A percentile compares a stretch with the other conserved stretches of the same genome.
Conservation (phyloP, 2,888 invertebrate genomes). For the Drosophila pegasa region DNA sequence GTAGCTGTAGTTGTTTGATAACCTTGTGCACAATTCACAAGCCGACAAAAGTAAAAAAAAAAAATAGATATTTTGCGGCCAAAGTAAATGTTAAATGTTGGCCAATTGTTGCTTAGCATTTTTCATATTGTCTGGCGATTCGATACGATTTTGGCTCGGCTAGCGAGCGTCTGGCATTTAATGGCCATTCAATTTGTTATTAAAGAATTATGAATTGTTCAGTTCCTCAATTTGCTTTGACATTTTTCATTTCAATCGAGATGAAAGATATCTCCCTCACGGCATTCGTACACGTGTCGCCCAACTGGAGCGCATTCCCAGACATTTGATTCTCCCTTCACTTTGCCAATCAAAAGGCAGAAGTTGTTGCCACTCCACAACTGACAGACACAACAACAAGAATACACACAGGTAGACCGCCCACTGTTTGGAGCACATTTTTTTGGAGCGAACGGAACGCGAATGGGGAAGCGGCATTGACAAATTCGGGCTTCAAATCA, state of each 20-base stretch:
- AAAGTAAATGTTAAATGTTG: constrained; percentile 78
- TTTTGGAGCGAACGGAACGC: constrained; percentile 48
- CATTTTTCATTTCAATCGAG: constrained; percentile 47
- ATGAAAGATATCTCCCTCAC: constrained; percentile 4
- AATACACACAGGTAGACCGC: constrained; percentile 33
- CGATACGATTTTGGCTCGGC: constrained; percentile 24
- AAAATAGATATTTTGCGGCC: constrained; percentile 49
- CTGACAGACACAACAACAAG: constrained; percentile 30
- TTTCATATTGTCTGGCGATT: constrained; percentile 24
- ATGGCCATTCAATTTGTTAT: constrained; percentile 30
- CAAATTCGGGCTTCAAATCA: constrained; percentile 45
- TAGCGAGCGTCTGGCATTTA: constrained; percentile 28
- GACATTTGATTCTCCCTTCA: constrained; percentile 62
- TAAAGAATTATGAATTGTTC: constrained; percentile 19
- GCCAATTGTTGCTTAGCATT: constrained; percentile 64
- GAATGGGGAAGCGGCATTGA: constrained; percentile 71
- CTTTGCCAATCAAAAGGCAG: constrained; percentile 65
- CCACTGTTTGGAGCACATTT: constrained; percentile 37
- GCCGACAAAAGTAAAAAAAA: constrained; percentile 46
- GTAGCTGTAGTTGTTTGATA: constrained; percentile 59
- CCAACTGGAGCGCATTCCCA: constrained; percentile 62
- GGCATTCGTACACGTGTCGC: constrained; percentile 44
- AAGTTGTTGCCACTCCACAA: constrained; percentile 55
- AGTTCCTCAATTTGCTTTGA: constrained; percentile 61
- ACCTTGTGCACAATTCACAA: constrained; percentile 79